These are phyloP conservation scores for Nyctibius grandis DNA, from an alignment of 2,797 vertebrate species.

Conservation along the genomic window DNA sequence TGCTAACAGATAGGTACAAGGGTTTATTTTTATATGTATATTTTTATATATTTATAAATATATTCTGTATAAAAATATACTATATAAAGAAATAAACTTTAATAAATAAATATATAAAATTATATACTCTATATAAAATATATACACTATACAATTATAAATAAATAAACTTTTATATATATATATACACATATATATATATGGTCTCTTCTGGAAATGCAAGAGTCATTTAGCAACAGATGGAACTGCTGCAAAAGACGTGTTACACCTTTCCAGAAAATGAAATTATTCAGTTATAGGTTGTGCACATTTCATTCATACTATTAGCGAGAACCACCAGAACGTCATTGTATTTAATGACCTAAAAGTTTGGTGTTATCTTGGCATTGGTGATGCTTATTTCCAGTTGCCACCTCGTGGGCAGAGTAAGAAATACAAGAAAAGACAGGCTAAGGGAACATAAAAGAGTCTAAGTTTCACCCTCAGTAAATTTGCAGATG, in stretches of 20 bases:
- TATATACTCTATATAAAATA: fast-evolving
- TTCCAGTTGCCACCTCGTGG: constrained; percentile 20
- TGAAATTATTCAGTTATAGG: not conserved
- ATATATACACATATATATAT: not conserved
- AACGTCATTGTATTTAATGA: not conserved
- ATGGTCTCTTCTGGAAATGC: not conserved
- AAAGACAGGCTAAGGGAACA: not conserved
- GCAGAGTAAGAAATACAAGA: not conserved
- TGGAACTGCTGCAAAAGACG: not conserved
- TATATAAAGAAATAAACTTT: too few relatives aligned
- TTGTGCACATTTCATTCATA: not conserved
- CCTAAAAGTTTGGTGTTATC: not conserved
- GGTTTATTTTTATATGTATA: not conserved
- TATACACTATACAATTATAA: not conserved
- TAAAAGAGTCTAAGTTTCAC: too few relatives aligned
- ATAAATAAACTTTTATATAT: not conserved
- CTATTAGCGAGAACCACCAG: not conserved
- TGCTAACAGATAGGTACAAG: not conserved
- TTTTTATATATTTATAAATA: not conserved
- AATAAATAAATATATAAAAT: not conserved
- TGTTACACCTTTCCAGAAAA: not conserved
- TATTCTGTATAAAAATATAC: not conserved
- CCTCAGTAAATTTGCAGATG: too few relatives aligned
- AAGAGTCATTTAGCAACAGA: not conserved
- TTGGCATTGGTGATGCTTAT: not conserved